Evolutionary conservation across 2,888 invertebrate species (phyloP), one percentile per base, ranked within the genome.

Genomic region (Thecophora atra): DNA sequence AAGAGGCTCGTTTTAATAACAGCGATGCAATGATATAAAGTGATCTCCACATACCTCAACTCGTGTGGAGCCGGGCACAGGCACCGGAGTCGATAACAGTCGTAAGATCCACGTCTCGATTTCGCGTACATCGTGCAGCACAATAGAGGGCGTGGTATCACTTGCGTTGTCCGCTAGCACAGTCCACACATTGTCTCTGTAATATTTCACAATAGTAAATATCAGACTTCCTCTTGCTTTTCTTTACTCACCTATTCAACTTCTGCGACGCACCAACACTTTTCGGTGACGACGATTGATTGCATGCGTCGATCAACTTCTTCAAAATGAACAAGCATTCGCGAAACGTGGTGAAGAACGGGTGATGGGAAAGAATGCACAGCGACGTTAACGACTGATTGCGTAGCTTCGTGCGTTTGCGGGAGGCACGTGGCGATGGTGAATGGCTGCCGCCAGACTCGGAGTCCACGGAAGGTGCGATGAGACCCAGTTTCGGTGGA

Each of bases 71-170:
- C 97, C 96, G 47, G 99, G 99, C 73, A 99, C 96, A 6, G 99
- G 98, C 68, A 99, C 99, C 3, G 99, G 99, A 72, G 99, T 95
- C 77, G 98, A 98, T 60, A 99, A 89, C 54, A 99, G 89, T 74
- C 98, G 91, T 74, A 99, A 88, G 79, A 99, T 98, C 99, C 99
- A 99, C 8, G 98, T 99, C 88, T 99, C 99, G 77, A 99, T 96
- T 88, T 99, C 98, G 78, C 95, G 91, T 54, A 99, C 96, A 87
- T 99, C 98, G 86, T 98, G 98, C 79, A 98, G 89, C 19, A 99
- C 95, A 76, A 95, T 94, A 0, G 94, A 93, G 2, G 96, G 94
- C 21, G 93, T 92, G 73, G 91, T 91, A 77, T 95, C 94, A 79
- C 91, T 90, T 37, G 91, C 89, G 85, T 94, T 93, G 0, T 95